Evolutionary conservation across 2,113 vertebrate genomes (phyloP).

Genomic region (Eudyptes chrysolophus): DNA sequence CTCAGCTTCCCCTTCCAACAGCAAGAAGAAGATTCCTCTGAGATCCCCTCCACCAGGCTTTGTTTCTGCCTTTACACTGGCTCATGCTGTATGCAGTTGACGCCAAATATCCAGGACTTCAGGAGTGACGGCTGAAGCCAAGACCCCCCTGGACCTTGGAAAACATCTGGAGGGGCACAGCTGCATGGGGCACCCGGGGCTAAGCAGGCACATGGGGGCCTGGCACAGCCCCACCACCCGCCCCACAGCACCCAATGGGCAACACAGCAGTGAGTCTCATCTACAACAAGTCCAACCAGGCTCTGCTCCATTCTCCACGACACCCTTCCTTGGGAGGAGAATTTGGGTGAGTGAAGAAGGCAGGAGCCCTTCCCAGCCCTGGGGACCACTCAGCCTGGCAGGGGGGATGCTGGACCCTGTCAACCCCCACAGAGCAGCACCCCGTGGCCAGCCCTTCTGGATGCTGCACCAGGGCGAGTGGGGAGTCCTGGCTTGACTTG

Average conservation of each 20-base stretch:
- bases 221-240: not conserved
- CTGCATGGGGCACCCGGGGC: not conserved
- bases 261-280: not conserved
- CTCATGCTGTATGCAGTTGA: not conserved
- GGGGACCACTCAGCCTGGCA: not conserved
- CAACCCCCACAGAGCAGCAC: not conserved
- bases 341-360: not conserved
- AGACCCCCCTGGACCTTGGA: not conserved
- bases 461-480: not conserved
- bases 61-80: not conserved
- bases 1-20: not conserved
- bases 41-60: not conserved
- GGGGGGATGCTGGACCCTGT: not conserved
- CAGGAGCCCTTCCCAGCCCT: not conserved
- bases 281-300: not conserved
- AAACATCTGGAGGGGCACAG: not conserved
- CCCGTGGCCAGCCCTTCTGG: rapidly evolving
- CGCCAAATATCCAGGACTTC: not conserved
- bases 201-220: not conserved
- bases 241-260: rapidly evolving
- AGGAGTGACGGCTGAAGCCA: not conserved
- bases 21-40: not conserved
- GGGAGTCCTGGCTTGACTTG: rapidly evolving
- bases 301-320: not conserved
- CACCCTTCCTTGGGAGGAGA: not conserved